These are phyloP conservation scores for Cyprinella venusta DNA, from an alignment of 2,797 vertebrate genomes.

Conservation along the genomic window DNA sequence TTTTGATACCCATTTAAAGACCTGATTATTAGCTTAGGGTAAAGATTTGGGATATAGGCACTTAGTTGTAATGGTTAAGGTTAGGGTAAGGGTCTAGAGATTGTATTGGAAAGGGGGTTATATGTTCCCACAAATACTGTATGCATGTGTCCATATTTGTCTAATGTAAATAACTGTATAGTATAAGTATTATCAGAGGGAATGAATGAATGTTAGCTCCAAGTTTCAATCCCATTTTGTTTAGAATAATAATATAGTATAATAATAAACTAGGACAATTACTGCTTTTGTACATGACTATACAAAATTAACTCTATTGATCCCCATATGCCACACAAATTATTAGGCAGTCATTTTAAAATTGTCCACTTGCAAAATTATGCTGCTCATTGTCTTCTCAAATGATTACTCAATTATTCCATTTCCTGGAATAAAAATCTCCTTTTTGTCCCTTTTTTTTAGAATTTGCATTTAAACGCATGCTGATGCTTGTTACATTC, in stretches of 20 bases:
- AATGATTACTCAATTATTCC: not conserved
- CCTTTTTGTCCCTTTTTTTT: not conserved
- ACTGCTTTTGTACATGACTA: not conserved
- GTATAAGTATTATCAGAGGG: not conserved
- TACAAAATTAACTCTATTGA: not conserved
- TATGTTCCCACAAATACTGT: not conserved
- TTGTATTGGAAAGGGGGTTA: not conserved
- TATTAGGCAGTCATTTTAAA: not conserved
- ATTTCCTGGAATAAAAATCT: not conserved
- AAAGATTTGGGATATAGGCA: not conserved
- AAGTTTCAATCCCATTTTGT: not conserved
- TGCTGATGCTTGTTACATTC: not conserved
- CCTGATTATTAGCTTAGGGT: not conserved
- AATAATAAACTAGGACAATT: not conserved
- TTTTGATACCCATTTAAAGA: too few relatives aligned
- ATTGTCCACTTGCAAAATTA: not conserved
- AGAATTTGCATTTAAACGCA: not conserved
- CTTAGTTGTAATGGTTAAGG: too few relatives aligned
- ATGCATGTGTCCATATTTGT: not conserved
- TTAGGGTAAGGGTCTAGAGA: not conserved
- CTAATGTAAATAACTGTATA: not conserved
- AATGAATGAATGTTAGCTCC: not conserved
- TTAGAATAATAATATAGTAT: too few relatives aligned
- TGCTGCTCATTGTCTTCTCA: not conserved
- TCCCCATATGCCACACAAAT: not conserved